Percentiles rank a stretch among this genome's conserved stretches.
Evolutionary conservation across 2,113 vertebrate genomes (phyloP).

Genomic region (Vulpes ferrilata): DNA sequence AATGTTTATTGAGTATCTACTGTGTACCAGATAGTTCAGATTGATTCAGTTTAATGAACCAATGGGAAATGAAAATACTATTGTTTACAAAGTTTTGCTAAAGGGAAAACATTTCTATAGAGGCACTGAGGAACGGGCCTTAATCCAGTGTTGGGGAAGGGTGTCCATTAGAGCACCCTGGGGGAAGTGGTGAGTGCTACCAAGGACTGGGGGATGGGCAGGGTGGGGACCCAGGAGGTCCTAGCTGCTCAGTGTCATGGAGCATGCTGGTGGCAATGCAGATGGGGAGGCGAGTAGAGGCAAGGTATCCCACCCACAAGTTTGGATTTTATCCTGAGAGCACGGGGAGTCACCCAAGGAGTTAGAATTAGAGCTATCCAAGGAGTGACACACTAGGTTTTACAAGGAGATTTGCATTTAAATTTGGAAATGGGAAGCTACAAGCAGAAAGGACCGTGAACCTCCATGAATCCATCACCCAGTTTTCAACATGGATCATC

Average conservation of each 20-base stretch:
- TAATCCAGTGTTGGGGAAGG: background rate
- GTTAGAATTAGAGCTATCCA: too few relatives aligned
- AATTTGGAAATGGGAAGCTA: background rate
- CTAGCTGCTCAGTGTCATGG: accelerated
- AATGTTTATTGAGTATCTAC: background rate
- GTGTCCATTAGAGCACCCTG: accelerated
- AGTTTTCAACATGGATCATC: accelerated
- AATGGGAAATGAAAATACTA: background rate
- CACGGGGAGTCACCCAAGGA: background rate
- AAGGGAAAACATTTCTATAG: background rate
- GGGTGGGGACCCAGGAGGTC: background rate
- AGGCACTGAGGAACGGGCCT: background rate
- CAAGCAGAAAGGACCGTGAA: background rate
- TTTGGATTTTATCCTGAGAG: background rate
- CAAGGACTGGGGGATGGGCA: accelerated
- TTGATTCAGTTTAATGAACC: background rate
- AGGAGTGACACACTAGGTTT: background rate
- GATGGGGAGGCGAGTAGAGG: background rate
- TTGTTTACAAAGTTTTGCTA: background rate
- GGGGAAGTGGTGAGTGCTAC: background rate
- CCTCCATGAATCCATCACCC: accelerated
- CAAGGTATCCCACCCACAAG: accelerated
- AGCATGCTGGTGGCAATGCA: too few relatives aligned
- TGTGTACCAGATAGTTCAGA: background rate
- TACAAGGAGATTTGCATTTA: accelerated